Percentiles rank a stretch among this genome's conserved stretches.
These are phyloP conservation scores for Galerucella pusilla DNA, from an alignment of 2,888 invertebrate genomes.

Conservation along the genomic window DNA sequence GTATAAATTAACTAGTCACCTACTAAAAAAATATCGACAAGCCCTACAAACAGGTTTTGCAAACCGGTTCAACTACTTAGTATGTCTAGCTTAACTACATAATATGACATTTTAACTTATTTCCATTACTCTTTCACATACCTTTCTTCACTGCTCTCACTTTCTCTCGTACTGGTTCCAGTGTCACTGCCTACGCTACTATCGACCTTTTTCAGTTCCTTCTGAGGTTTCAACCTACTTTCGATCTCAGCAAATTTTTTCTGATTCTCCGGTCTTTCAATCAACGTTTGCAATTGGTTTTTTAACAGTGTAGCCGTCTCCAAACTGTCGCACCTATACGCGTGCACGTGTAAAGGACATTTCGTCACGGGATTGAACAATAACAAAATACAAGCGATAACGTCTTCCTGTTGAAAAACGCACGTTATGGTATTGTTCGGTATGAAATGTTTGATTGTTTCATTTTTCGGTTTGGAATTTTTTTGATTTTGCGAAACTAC, in stretches of 20 bases:
- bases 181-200: conserved; percentile 82
- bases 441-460: conserved; percentile 92
- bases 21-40: no score
- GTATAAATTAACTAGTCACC: no score
- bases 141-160: conserved; percentile 77
- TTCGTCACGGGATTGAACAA: conserved; percentile 95
- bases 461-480: conserved; percentile 63
- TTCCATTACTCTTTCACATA: conserved; percentile 47
- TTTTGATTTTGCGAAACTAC: conserved; percentile 58
- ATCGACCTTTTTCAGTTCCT: conserved; percentile 76
- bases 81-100: no score
- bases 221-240: conserved; percentile 67
- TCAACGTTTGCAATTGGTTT: conserved; percentile 84
- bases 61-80: no score
- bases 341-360: conserved; percentile 95
- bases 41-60: no score
- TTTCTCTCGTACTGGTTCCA: conserved; percentile 74
- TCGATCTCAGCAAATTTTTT: conserved; percentile 88
- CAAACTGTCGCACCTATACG: conserved; percentile 88
- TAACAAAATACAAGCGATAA: conserved; percentile 92
- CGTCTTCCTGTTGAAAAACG: conserved; percentile 89
- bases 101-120: no score
- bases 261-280: conserved; percentile 86
- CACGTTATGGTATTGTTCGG: conserved; percentile 94
- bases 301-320: conserved; percentile 91